Percentiles rank a stretch among this genome's conserved stretches.
Conservation (phyloP, 2,888 invertebrate genomes). For the Atherix ibis region DNA sequence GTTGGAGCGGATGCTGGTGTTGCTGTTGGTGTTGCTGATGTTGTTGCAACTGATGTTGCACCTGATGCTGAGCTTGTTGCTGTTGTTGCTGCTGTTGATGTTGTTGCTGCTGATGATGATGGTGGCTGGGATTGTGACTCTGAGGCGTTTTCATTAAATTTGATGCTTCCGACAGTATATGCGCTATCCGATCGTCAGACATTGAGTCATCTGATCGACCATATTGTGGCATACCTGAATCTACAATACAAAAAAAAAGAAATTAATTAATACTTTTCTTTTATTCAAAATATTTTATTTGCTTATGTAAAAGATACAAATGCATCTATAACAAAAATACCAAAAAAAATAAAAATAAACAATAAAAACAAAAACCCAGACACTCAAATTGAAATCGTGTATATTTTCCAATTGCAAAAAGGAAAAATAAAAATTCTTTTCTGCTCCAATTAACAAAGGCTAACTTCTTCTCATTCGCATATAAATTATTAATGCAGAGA, state of each 20-base stretch:
- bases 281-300: no score
- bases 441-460: no score
- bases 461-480: no score
- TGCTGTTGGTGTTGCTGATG: slow-evolving; percentile 31
- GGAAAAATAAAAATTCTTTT: no score
- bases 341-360: no score
- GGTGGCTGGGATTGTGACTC: slow-evolving; percentile 23
- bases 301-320: no score
- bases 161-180: slow-evolving; percentile 85
- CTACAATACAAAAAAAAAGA: slow-evolving; percentile 34
- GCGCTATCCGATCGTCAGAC: slow-evolving; percentile 83
- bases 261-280: no score
- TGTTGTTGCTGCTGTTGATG: slow-evolving; percentile 35
- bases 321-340: no score
- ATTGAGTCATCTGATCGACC: slow-evolving; percentile 60
- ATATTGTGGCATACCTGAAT: slow-evolving; percentile 64
- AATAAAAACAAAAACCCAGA: no score
- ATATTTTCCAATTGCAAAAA: no score
- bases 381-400: no score
- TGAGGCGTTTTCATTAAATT: slow-evolving; percentile 64
- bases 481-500: no score
- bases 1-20: slow-evolving; percentile 32
- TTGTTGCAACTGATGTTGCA: slow-evolving; percentile 20
- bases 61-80: slow-evolving; percentile 39
- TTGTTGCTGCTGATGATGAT: slow-evolving; percentile 35